phyloP scores from a whole-genome alignment of 1,140 invertebrate genomes.

The Heliothis subflexa region DNA sequence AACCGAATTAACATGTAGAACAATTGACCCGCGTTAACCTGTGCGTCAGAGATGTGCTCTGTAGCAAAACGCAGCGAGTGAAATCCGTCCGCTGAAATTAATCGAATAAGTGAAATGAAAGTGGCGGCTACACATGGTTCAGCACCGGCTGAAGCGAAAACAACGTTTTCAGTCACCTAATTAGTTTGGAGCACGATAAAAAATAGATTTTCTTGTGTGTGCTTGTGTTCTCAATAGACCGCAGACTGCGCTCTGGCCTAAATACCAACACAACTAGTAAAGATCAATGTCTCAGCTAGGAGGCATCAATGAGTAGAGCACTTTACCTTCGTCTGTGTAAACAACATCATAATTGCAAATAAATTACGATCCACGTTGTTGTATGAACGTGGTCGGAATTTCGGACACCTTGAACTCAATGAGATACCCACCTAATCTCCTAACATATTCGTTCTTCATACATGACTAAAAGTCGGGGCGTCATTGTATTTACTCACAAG shows the following conservation, averaged over 20 bases:
- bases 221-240: constrained; percentile 59
- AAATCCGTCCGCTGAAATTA: constrained; percentile 42
- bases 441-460: constrained; percentile 5
- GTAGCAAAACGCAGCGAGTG: constrained; percentile 33
- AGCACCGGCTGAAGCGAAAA: constrained; percentile 53
- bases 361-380: background rate
- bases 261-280: constrained; percentile 64
- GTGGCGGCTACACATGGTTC: constrained; percentile 60
- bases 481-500: constrained; percentile 30
- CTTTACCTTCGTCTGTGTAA: constrained; percentile 27
- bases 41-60: constrained; percentile 28
- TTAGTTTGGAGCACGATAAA: constrained; percentile 66
- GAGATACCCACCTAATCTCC: background rate
- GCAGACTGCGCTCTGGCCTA: constrained; percentile 65
- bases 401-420: background rate
- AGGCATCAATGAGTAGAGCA: constrained; percentile 16
- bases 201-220: constrained; percentile 76
- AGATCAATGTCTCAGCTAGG: constrained; percentile 47
- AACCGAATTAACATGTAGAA: constrained; percentile 37
- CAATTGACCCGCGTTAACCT: constrained; percentile 38
- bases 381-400: background rate
- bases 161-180: constrained; percentile 67
- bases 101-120: constrained; percentile 64
- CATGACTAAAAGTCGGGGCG: constrained; percentile 30
- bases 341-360: constrained; percentile 1